These are phyloP conservation scores for Opisthocomus hoazin DNA, from an alignment of 2,113 vertebrate genomes.

Conservation along the genomic window DNA sequence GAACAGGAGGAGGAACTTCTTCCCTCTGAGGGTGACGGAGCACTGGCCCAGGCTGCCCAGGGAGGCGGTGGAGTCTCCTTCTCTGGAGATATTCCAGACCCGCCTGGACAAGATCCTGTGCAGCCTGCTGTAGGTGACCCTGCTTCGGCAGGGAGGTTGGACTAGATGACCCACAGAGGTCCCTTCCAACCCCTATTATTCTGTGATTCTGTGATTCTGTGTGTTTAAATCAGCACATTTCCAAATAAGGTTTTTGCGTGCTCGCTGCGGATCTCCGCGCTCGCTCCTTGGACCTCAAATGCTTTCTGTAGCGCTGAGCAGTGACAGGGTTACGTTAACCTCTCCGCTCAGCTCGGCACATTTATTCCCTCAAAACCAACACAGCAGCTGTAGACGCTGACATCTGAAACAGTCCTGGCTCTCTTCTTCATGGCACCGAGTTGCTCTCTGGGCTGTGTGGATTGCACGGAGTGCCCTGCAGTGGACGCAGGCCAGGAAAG, in stretches of 20 bases:
- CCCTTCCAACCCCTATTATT: too few relatives aligned
- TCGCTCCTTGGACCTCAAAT: not conserved
- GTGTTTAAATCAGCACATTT: not conserved
- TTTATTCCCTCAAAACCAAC: conserved; percentile 1
- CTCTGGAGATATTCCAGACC: too few relatives aligned
- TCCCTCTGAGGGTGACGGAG: too few relatives aligned
- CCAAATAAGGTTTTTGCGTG: not conserved
- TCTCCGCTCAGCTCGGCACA: not conserved
- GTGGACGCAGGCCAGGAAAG: not conserved
- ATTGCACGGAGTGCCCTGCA: not conserved
- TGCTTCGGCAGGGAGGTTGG: too few relatives aligned
- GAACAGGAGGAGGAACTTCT: too few relatives aligned
- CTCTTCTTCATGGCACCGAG: not conserved
- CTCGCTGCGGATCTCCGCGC: not conserved
- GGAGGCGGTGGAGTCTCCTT: too few relatives aligned
- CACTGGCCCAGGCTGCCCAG: too few relatives aligned
- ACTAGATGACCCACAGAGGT: too few relatives aligned
- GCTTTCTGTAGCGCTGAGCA: not conserved
- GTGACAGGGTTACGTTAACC: conserved; percentile 28
- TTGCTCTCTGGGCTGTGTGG: not conserved
- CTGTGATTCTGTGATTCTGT: too few relatives aligned
- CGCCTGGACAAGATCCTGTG: too few relatives aligned
- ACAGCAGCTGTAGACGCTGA: not conserved
- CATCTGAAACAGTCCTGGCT: not conserved
- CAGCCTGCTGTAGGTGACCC: too few relatives aligned